Evolutionary conservation across 37 sponge, comb jelly and placozoan species (phyloP), one percentile per base, ranked within the genome.

Genomic region (Crambe crambe): DNA sequence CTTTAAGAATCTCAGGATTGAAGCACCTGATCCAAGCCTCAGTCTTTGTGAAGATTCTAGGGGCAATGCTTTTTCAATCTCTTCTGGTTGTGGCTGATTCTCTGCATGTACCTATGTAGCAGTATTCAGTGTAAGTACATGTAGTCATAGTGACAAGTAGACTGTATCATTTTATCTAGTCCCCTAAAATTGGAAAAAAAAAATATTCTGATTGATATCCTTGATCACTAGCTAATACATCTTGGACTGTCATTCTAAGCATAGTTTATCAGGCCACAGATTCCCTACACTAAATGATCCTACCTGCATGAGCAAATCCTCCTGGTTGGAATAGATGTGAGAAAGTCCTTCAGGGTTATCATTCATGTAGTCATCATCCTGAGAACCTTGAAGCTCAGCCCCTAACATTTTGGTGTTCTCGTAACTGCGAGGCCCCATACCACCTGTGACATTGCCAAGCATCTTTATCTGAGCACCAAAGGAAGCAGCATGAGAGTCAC

Each of bases 291-390:
- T 47, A 12, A 15, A 47, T 47, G 12, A 15, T 15, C 60, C 21
- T 41, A 80, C 67, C 68, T 74, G 66, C 56, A 72, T 42, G n/a
- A 75, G 32, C 1, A 87, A 71, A 10, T 80, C 81, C 0, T 87
- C 69, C 2, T 80, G 71, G 59, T 87, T 87, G 56, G 69, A 34
- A 75, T 87, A 87, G 20, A 68, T 75, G 32, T 87, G 87, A 38
- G 36, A 37, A 25, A 64, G 23, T 26, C 81, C 77, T 30, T 73
- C 77, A n/a, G 81, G 61, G 22, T 67, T 70, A 2, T 70, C 40
- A 44, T 87, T 87, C 37, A 81, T 70, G 42, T 85, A 86, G 75
- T 90, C 86, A 32, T 40, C 63, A 26, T 75, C 76, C 15, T 30
- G 56, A 4, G 22, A 2, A 21, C 36, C 59, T 39, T 62, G 25